phyloP scores from a whole-genome alignment of 1,140 invertebrate species.

The Arctopsyche grandis region DNA sequence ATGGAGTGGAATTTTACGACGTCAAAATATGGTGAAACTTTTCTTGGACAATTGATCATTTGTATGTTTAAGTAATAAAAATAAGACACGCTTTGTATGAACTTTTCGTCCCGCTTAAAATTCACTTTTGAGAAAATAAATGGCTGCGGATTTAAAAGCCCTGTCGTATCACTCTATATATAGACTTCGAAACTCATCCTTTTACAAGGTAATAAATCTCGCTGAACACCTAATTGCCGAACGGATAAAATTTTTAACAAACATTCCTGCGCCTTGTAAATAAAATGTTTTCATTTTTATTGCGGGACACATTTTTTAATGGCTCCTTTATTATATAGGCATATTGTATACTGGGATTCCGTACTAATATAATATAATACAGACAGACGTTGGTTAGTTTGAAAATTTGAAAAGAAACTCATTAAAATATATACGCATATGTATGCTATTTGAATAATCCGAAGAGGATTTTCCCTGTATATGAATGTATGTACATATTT shows the following conservation, averaged over 20 bases:
- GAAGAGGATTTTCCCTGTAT: too few species aligned
- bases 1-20: background rate
- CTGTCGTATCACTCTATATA: slow-evolving; percentile 31
- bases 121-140: background rate
- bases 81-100: background rate
- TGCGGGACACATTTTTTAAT: slow-evolving; percentile 33
- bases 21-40: background rate
- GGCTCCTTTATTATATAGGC: slow-evolving; percentile 28
- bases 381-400: background rate
- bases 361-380: slow-evolving; percentile 6
- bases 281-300: slow-evolving; percentile 51
- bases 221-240: slow-evolving; percentile 48
- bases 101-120: background rate
- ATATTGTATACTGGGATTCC: slow-evolving; percentile 20
- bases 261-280: slow-evolving; percentile 51
- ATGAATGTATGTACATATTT: too few species aligned
- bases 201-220: slow-evolving; percentile 51
- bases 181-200: slow-evolving; percentile 42
- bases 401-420: too few species aligned
- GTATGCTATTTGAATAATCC: too few species aligned
- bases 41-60: background rate
- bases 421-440: too few species aligned
- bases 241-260: slow-evolving; percentile 48
- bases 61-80: background rate
- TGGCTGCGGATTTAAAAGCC: background rate